Percentiles rank a stretch among this genome's conserved stretches.
Conservation (phyloP, 2,888 invertebrate species). For the Ellobium chinense region DNA sequence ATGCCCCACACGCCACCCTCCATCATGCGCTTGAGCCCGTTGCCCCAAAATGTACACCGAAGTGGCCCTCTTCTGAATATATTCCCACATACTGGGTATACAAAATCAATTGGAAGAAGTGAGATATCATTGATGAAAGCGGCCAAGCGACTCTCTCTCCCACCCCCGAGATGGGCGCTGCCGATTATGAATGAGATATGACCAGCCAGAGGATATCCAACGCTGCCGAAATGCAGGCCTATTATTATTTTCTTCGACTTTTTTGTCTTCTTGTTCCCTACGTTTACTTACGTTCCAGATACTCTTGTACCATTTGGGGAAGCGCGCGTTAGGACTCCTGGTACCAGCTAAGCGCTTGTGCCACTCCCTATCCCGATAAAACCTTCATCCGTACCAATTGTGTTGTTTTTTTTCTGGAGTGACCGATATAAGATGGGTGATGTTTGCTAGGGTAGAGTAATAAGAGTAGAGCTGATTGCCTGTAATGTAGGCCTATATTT, state of each 20-base stretch:
- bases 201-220: background rate
- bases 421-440: background rate
- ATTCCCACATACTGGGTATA: slow-evolving; percentile 1
- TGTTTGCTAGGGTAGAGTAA: background rate
- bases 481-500: background rate
- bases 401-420: background rate
- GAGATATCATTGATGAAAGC: slow-evolving; percentile 16
- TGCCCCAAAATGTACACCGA: background rate
- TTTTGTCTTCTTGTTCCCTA: background rate
- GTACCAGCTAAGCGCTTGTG: background rate
- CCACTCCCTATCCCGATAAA: background rate
- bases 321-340: background rate
- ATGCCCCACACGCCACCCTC: slow-evolving; percentile 50
- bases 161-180: background rate
- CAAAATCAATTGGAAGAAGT: slow-evolving; percentile 23
- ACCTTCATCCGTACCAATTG: background rate
- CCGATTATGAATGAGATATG: background rate
- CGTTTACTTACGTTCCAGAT: background rate
- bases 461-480: background rate
- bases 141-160: background rate
- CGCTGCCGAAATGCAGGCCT: background rate
- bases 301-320: background rate
- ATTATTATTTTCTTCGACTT: background rate
- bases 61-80: background rate
- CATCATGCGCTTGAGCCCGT: slow-evolving; percentile 21